Evolutionary conservation across 2,888 invertebrate species (phyloP), one percentile per base, ranked within the genome.

Genomic region (Thecophora atra): DNA sequence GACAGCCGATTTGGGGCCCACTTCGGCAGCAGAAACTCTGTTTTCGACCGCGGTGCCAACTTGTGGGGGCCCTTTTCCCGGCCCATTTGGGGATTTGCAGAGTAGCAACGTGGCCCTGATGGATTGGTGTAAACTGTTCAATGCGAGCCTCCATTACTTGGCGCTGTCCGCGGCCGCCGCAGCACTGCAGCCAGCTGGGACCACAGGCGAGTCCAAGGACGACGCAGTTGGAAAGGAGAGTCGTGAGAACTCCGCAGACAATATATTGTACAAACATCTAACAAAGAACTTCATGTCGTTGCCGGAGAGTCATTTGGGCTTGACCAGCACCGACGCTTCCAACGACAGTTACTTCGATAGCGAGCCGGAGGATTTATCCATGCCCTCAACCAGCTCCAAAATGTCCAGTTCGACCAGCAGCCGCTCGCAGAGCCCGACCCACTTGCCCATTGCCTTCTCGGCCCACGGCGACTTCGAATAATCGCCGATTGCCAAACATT

Each of bases 101-200:
- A 74, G 74, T 19, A 76, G 75, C 70, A 79, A 79, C 66, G 76
- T 76, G 78, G 89, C 91, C 0, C 91, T 91, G 90, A 89, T 93
- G 78, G 91, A 92, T 80, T 93, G 92, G 89, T 93, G 92, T 86
- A 93, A 93, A 85, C 90, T 92, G 79, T 90, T 90, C 77, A 90
- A 90, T 19, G 90, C 84, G 21, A 83, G 82, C 66, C 73, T 86
- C n/a, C 83, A 80, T 62, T 81, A 80, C 54, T 76, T 83, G 65
- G 79, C 83, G 42, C 78, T 83, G 47, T 79, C 82, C 21, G 82
- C 82, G 24, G 80, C 82, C n/a, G 80, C 80, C 19, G 82, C 81
- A 2, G 79, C 82, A 0, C 74, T 83, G 69, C 78, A 82, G n/a
- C 78, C 80, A 0, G 54, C 51, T 13, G 37, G 13, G 3, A 44